Percentiles rank a stretch among this genome's conserved stretches.
phyloP scores from a whole-genome alignment of 2,113 vertebrate genomes.

The Notiomystis cincta region DNA sequence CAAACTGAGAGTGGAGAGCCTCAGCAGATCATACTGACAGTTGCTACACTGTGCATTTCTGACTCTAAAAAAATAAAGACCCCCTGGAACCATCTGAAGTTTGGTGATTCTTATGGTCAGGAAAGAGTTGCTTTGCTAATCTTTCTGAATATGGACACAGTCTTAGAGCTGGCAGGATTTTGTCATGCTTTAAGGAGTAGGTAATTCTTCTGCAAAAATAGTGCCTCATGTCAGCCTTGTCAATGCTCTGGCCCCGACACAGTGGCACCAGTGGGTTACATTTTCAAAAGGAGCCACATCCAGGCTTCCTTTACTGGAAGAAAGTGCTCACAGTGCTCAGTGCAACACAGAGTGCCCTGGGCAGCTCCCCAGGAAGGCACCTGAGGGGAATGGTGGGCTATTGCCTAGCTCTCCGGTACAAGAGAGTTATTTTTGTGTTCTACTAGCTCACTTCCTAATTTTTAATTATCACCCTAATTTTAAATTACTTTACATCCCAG shows the following conservation, averaged over 20 bases:
- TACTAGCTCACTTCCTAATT: neutral
- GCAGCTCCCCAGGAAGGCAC: neutral
- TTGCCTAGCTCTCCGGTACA: neutral
- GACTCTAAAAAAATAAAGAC: neutral
- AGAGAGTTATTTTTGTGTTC: neutral
- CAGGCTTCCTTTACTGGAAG: neutral
- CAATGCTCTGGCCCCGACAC: neutral
- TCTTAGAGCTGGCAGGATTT: neutral
- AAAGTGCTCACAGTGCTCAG: rapidly evolving
- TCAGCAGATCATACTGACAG: neutral
- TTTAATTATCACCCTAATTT: neutral
- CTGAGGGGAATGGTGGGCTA: neutral
- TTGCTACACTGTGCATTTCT: neutral
- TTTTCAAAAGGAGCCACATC: neutral
- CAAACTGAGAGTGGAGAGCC: neutral
- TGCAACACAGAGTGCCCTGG: neutral
- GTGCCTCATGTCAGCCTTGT: neutral
- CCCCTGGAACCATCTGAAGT: neutral
- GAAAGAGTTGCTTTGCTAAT: neutral
- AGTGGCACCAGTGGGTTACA: neutral
- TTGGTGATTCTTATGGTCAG: neutral
- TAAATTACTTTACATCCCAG: neutral
- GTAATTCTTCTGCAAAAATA: slow-evolving; percentile 17
- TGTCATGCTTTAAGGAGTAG: neutral
- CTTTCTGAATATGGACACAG: neutral